Evolutionary conservation across 2,888 invertebrate genomes (phyloP), one percentile per base, ranked within the genome.

Genomic region (Podotricha telesiphe): DNA sequence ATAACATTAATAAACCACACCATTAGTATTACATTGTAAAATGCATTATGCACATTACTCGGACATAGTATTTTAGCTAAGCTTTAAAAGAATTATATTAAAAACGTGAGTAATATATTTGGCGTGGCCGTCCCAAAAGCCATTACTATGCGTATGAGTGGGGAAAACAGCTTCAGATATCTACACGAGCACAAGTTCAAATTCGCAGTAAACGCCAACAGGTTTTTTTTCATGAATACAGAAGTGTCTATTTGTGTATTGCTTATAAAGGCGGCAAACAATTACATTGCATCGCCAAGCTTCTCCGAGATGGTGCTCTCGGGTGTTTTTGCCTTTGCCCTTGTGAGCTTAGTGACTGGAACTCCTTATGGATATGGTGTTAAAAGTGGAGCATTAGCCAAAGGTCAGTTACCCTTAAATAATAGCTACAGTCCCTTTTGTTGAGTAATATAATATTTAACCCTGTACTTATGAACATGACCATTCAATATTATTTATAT

Each of bases 221-320:
- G 87, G 92, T 92, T 92, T 91, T 89, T n/a, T 48, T 90, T 87
- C 84, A 85, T 68, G 45, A 69, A 68, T 63, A 68, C 68, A 71
- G 51, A 53, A 67, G 63, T 69, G 66, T 69, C 59, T 89, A 90
- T 91, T 90, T 90, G 82, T 86, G 88, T 85, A 82, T 87, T 82
- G 89, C 87, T 91, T 92, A 92, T 91, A 92, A 92, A 89, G 86
- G 85, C 80, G 79, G 75, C 75, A 78, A 83, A 81, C 82, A 85
- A 82, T 82, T 85, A 82, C 88, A 91, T 86, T 88, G 84, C 86
- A 78, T 81, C 85, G 80, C 82, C 83, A 85, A 86, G 91, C 89
- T 91, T 84, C 86, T 81, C 77, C 70, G 84, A 82, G 84, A 91
- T 90, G 92, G 88, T 88, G 90, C 88, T 89, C 83, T 80, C 75